Evolutionary conservation across 64 coral and sea anemone genomes (phyloP).

Genomic region (Montipora efflorescens): DNA sequence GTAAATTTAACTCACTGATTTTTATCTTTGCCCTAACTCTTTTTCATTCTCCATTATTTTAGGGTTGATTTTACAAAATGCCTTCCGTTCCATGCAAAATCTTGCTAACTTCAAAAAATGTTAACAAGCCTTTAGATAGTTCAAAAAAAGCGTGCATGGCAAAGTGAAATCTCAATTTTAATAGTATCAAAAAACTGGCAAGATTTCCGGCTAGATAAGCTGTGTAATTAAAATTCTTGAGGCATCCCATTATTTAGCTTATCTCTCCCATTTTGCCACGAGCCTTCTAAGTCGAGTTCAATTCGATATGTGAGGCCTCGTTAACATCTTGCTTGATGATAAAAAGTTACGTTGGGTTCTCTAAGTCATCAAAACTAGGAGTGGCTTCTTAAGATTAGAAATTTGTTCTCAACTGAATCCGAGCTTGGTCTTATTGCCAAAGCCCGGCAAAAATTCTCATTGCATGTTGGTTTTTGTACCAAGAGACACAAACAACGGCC

Average conservation of each 20-base stretch:
- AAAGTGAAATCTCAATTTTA: not conserved
- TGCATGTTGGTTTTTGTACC: too few relatives aligned
- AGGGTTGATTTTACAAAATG: not conserved
- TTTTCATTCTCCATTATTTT: not conserved
- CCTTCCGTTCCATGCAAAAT: too few relatives aligned
- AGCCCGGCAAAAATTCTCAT: not conserved
- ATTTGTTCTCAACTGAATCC: conserved; percentile 2
- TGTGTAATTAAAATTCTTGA: conserved; percentile 20
- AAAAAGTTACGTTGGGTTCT: not conserved
- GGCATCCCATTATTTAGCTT: not conserved
- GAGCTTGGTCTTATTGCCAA: not conserved
- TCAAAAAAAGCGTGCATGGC: not conserved
- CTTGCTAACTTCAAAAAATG: too few relatives aligned
- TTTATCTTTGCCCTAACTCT: conserved; percentile 21
- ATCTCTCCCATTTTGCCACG: conserved; percentile 11
- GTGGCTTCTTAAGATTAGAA: conserved; percentile 17
- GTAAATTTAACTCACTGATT: not conserved
- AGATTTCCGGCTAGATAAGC: conserved; percentile 27
- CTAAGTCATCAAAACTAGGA: conserved; percentile 2
- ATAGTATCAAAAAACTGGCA: not conserved
- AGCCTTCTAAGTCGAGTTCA: conserved; percentile 17
- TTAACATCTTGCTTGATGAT: conserved; percentile 2
- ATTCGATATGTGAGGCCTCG: conserved; percentile 39
- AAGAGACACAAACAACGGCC: not conserved
- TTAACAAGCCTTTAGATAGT: not conserved